Base-by-base conservation (phyloP, 2,113 vertebrate species). In the Ancistrus triradiatus region DNA sequence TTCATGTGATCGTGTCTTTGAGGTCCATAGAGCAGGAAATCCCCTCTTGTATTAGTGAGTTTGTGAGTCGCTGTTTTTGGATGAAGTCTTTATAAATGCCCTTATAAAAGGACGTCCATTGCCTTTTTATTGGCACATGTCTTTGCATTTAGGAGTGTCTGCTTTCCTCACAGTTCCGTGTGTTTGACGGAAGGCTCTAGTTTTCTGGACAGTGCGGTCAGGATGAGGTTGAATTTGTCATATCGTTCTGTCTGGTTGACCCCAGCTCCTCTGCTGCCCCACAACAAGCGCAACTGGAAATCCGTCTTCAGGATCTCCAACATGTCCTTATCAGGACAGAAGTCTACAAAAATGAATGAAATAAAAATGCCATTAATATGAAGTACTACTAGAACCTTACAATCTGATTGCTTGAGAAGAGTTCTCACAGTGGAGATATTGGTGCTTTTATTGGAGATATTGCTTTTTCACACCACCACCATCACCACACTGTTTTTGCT, bases 281-380 rank as follows among this genome's bases (percentile, higher is more conserved):
- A 99, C 2, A 99, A 86, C 80, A 99, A 76, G 73, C 95, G 85
- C 81, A 97, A 90, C 78, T 97, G 94, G 80, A 99, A 99, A 86
- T 99, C 96, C 1, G 96, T 99, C 82, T 79, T 93, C 60, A 97
- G 90, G 75, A 97, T 87, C 83, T 99, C 96, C 50, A 89, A 85
- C 87, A 98, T 87, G 64, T 93, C 90, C 57, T 94, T 90, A 58
- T 96, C 86, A 2, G 86, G 84, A 56, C 89, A 82, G 79, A 98
- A 95, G 66, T 84, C 96, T 99, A 75, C 15, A 42, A 3, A 22
- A 8, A 27, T n/a, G n/a, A n/a, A n/a, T n/a, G n/a, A n/a, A n/a
- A n/a, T n/a, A n/a, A n/a, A n/a, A n/a, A n/a, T n/a, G n/a, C n/a
- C n/a, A n/a, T n/a, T n/a, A n/a, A n/a, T n/a, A n/a, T n/a, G n/a